Conservation (phyloP, 2,113 vertebrate genomes). For the Mormyrus lacerda region DNA sequence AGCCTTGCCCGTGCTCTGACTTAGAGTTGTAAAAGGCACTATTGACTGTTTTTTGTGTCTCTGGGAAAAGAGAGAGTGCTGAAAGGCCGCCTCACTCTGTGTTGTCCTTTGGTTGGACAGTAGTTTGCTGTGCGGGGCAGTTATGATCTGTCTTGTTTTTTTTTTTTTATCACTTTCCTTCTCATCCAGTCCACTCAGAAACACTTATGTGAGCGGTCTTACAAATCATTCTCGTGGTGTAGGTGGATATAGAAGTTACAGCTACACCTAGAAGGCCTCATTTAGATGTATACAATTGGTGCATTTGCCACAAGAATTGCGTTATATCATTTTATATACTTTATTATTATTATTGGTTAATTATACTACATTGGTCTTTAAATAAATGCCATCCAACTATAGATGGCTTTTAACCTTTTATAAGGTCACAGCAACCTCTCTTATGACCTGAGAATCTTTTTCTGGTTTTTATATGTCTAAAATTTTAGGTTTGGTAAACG, state of each 20-base stretch:
- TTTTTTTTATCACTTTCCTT: not conserved
- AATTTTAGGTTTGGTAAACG: not conserved
- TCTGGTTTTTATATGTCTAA: not conserved
- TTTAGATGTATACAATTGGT: not conserved
- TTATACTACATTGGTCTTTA: not conserved
- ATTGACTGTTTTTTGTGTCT: not conserved
- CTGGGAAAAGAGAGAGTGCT: not conserved
- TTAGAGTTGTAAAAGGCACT: not conserved
- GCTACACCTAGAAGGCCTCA: not conserved
- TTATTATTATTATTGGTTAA: not conserved
- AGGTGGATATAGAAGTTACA: not conserved
- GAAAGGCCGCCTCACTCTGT: not conserved
- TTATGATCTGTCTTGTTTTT: not conserved
- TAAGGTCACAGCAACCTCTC: not conserved
- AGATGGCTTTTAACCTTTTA: not conserved
- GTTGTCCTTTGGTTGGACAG: not conserved
- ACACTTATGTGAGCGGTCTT: not conserved
- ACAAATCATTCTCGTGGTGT: not conserved
- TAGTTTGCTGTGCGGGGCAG: not conserved
- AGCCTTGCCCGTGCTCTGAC: not conserved
- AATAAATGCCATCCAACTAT: not conserved
- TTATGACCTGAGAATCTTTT: not conserved
- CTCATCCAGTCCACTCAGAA: not conserved
- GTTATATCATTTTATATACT: not conserved
- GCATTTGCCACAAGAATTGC: not conserved